Percentiles rank a stretch among this genome's conserved stretches.
These are phyloP conservation scores for Enteromius radiatus DNA, from an alignment of 2,797 vertebrate genomes.

Conservation along the genomic window DNA sequence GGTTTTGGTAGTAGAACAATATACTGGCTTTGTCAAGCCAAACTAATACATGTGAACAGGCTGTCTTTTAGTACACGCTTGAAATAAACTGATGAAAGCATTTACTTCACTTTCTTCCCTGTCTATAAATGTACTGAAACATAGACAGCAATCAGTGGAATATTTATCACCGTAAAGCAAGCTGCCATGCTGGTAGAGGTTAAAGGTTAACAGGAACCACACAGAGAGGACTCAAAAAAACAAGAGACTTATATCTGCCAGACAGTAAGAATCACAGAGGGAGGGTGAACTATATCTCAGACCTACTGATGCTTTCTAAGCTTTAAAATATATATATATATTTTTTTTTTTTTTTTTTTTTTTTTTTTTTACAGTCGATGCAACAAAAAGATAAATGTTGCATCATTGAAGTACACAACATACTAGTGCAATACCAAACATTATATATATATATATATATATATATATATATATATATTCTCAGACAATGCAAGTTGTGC, in stretches of 20 bases:
- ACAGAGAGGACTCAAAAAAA: slow-evolving; percentile 34
- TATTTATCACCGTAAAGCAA: slow-evolving; percentile 24
- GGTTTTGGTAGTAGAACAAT: too few species aligned
- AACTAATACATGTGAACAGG: background rate
- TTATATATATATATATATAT: too few species aligned
- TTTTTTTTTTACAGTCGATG: background rate
- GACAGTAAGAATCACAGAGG: background rate
- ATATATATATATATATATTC: too few species aligned
- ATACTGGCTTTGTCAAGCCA: too few species aligned
- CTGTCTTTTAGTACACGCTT: background rate
- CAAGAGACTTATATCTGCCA: background rate
- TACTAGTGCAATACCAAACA: background rate
- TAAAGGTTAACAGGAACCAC: slow-evolving; percentile 25
- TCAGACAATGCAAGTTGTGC: background rate
- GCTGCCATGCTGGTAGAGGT: background rate
- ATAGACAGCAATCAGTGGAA: background rate
- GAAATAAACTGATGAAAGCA: background rate
- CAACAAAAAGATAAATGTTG: background rate
- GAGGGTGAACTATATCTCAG: slow-evolving; percentile 5
- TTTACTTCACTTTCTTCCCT: background rate
- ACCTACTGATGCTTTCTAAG: background rate
- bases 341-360: too few species aligned
- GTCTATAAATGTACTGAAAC: background rate
- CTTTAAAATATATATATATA: background rate
- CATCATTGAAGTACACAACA: background rate